These are phyloP conservation scores for Yasuhikotakia modesta DNA, from an alignment of 2,797 vertebrate species.

Conservation along the genomic window DNA sequence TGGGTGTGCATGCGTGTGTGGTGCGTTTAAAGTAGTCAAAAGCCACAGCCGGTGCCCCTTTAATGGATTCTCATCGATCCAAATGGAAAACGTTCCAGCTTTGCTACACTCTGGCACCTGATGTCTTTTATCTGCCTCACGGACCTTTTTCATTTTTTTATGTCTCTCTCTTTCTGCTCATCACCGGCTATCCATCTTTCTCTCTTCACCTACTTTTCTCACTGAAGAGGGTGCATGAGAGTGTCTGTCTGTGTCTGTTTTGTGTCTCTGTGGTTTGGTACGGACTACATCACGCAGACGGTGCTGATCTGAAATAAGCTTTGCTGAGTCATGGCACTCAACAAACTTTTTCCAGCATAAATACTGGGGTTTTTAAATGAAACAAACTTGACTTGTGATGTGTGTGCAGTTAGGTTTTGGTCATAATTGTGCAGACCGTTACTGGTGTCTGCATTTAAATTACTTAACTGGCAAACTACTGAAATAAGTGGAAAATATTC, in stretches of 20 bases:
- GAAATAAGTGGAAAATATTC: not conserved
- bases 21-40: slow-evolving; percentile 23
- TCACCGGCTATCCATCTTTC: slow-evolving; percentile 1
- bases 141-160: slow-evolving; percentile 3
- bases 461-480: not conserved
- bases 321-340: not conserved
- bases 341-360: not conserved
- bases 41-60: slow-evolving; percentile 26
- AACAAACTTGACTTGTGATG: slow-evolving; percentile 25
- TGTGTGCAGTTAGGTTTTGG: not conserved
- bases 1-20: slow-evolving; percentile 14
- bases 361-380: slow-evolving; percentile 6
- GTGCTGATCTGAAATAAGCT: slow-evolving; percentile 6
- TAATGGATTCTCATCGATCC: slow-evolving; percentile 41
- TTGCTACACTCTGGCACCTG: slow-evolving; percentile 12
- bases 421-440: not conserved
- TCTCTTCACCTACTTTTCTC: not conserved
- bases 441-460: not conserved
- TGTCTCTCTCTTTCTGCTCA: slow-evolving; percentile 11
- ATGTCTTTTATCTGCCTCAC: slow-evolving; percentile 21
- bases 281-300: slow-evolving; percentile 10
- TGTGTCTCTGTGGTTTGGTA: slow-evolving; percentile 15
- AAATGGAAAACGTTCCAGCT: slow-evolving; percentile 23
- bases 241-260: not conserved
- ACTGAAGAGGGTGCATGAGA: not conserved